Percentiles rank a stretch among this genome's conserved stretches.
phyloP scores from a whole-genome alignment of 2,797 vertebrate species.

The Mormyrops attenuatus region DNA sequence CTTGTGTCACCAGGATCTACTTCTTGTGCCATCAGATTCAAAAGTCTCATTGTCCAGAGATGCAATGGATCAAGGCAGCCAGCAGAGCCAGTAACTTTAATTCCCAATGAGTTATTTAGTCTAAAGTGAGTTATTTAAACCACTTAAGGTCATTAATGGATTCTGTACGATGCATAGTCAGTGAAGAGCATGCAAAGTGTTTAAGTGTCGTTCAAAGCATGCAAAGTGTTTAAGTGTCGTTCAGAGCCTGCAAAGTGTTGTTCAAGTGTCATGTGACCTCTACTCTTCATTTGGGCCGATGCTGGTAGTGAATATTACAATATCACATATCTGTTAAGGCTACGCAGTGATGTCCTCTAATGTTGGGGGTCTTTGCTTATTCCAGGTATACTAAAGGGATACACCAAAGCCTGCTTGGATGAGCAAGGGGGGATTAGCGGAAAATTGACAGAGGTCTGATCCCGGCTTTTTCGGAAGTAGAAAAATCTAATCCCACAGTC shows the following conservation, averaged over 20 bases:
- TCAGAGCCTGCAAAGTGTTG: too few relatives aligned
- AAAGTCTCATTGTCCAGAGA: not conserved
- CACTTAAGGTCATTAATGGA: not conserved
- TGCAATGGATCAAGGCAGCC: not conserved
- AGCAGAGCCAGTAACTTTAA: not conserved
- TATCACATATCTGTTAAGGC: not conserved
- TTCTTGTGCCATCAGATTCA: not conserved
- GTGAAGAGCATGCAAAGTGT: not conserved
- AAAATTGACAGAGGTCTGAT: not conserved
- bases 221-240: not conserved
- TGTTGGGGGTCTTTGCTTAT: not conserved
- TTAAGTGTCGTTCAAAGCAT: not conserved
- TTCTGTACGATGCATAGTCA: not conserved
- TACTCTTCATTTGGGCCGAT: not conserved
- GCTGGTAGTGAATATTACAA: not conserved
- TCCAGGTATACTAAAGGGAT: not conserved
- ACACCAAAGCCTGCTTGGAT: too few relatives aligned
- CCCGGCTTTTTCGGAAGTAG: slow-evolving; percentile 22
- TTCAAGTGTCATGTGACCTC: not conserved
- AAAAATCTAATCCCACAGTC: slow-evolving; percentile 47
- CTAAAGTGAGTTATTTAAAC: not conserved
- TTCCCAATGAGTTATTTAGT: not conserved
- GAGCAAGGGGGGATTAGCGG: slow-evolving; percentile 26
- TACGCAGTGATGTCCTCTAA: not conserved
- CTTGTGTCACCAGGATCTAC: not conserved